Conservation (phyloP, 2,113 vertebrate genomes). For the Mirza zaza region DNA sequence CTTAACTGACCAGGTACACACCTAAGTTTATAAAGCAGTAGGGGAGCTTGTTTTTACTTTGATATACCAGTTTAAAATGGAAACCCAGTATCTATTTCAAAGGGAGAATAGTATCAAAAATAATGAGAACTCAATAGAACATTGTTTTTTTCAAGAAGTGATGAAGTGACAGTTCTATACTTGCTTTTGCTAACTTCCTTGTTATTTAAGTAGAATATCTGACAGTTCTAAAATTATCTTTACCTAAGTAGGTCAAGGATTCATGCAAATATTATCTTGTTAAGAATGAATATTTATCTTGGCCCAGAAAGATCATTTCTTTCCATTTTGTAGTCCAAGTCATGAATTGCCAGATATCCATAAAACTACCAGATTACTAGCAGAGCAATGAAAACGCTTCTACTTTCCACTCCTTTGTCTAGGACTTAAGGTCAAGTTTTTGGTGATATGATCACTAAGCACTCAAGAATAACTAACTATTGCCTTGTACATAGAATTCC, state of each 20-base stretch:
- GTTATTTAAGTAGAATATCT: not conserved
- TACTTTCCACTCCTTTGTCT: not conserved
- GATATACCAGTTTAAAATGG: not conserved
- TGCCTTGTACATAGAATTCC: not conserved
- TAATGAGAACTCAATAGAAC: not conserved
- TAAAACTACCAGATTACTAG: not conserved
- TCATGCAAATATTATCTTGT: constrained; percentile 43
- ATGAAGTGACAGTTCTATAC: not conserved
- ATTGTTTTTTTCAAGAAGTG: not conserved
- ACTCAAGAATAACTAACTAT: not conserved
- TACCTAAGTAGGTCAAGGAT: constrained; percentile 60
- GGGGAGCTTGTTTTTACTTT: not conserved
- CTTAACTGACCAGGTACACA: not conserved
- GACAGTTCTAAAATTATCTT: constrained; percentile 48
- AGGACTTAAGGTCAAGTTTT: not conserved
- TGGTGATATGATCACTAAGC: not conserved
- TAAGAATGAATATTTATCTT: constrained; percentile 54
- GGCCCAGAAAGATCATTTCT: constrained; percentile 2
- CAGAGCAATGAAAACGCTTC: not conserved
- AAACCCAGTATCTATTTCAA: constrained; percentile 17
- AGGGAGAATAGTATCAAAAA: not conserved
- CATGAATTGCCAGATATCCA: not conserved
- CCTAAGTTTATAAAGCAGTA: not conserved
- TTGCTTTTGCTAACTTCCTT: constrained; percentile 31
- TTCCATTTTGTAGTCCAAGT: constrained; percentile 19